Percentiles rank a stretch among this genome's conserved stretches.
Conservation (phyloP, 2,888 invertebrate species). For the Antheraea yamamai region DNA sequence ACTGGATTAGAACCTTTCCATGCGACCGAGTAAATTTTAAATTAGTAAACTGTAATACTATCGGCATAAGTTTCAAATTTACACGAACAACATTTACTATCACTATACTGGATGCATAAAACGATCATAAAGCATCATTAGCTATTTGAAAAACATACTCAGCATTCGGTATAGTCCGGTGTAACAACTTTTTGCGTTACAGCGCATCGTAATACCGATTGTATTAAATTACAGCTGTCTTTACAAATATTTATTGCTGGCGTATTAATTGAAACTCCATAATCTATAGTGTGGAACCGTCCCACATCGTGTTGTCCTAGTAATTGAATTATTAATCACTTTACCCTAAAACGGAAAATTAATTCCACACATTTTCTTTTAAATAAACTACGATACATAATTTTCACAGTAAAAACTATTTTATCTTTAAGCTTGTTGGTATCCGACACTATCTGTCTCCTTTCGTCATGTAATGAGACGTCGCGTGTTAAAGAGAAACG, state of each 20-base stretch:
- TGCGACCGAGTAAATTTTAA: background rate
- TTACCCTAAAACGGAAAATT: slow-evolving; percentile 33
- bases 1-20: background rate
- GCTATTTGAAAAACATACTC: slow-evolving; percentile 40
- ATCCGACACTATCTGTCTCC: too few relatives aligned
- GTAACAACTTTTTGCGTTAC: slow-evolving; percentile 45
- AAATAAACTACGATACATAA: too few relatives aligned
- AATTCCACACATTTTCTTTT: background rate
- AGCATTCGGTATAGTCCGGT: slow-evolving; percentile 37
- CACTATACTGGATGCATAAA: slow-evolving; percentile 13
- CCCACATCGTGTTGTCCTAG: slow-evolving; percentile 27
- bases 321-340: slow-evolving; percentile 48
- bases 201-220: slow-evolving; percentile 40
- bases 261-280: slow-evolving; percentile 57
- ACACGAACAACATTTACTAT: background rate
- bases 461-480: too few relatives aligned
- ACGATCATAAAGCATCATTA: slow-evolving; percentile 34
- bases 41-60: background rate
- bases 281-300: slow-evolving; percentile 38
- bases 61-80: background rate
- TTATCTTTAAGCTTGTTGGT: too few relatives aligned
- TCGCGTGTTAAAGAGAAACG: too few relatives aligned
- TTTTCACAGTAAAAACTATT: too few relatives aligned
- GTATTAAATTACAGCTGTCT: slow-evolving; percentile 53
- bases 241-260: slow-evolving; percentile 53